phyloP scores from a whole-genome alignment of 2,888 invertebrate species.

The Drosophila acutilabella region DNA sequence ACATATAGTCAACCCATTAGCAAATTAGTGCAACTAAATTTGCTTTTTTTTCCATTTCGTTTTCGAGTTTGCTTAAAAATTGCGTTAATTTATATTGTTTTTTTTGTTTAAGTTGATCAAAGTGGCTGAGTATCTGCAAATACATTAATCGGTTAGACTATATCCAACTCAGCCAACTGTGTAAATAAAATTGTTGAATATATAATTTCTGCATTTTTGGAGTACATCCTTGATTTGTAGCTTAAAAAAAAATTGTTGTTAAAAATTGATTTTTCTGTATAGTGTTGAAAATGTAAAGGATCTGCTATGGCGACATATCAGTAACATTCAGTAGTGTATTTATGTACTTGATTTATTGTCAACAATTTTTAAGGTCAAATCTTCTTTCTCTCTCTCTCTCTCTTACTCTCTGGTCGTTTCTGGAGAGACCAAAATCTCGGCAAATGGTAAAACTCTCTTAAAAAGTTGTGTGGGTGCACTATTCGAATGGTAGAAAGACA shows the following conservation, averaged over 20 bases:
- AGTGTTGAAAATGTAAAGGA: too few species aligned
- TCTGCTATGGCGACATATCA: too few species aligned
- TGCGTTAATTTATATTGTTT: slow-evolving; percentile 29
- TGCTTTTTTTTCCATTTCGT: slow-evolving; percentile 18
- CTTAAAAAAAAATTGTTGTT: too few species aligned
- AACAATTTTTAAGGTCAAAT: slow-evolving; percentile 32
- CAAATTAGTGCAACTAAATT: slow-evolving; percentile 74
- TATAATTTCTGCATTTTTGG: too few species aligned
- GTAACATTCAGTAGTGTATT: too few species aligned
- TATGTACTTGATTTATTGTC: slow-evolving; percentile 1
- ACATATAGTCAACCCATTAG: slow-evolving; percentile 63
- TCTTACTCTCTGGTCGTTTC: background rate
- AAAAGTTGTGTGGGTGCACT: slow-evolving; percentile 66
- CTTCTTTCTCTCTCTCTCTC: background rate
- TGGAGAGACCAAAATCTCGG: slow-evolving; percentile 13
- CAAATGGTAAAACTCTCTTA: slow-evolving; percentile 17
- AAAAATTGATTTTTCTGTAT: too few species aligned
- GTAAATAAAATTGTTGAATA: too few species aligned
- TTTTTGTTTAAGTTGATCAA: slow-evolving; percentile 11
- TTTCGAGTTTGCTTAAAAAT: slow-evolving; percentile 24
- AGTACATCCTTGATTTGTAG: too few species aligned
- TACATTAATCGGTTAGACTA: background rate
- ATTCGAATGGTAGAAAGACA: slow-evolving; percentile 28
- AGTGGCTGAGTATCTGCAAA: background rate
- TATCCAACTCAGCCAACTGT: too few species aligned